Evolutionary conservation across 2,113 vertebrate genomes (phyloP).

Genomic region (Acrocephalus kingi): DNA sequence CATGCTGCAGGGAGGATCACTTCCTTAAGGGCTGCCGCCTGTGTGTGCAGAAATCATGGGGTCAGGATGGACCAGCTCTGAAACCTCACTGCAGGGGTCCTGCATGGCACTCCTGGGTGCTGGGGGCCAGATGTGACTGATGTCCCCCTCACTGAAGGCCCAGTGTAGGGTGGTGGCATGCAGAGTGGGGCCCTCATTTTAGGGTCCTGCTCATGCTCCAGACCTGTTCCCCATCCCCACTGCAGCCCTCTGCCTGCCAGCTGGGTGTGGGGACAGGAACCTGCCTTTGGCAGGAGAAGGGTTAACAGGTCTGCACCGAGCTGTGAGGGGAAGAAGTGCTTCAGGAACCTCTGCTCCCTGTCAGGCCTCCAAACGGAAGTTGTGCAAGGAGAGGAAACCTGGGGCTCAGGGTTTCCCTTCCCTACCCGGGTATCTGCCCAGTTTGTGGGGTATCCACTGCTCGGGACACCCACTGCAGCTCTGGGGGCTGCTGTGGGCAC

Average conservation of each 20-base stretch:
- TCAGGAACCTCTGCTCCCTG: conserved; percentile 12
- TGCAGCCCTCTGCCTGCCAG: background rate
- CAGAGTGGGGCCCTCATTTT: background rate
- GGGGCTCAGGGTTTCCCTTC: background rate
- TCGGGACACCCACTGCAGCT: accelerated
- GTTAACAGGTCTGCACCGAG: background rate
- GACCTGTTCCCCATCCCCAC: background rate
- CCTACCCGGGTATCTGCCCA: background rate
- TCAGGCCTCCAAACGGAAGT: conserved; percentile 34
- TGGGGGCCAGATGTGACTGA: background rate
- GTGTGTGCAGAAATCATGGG: accelerated
- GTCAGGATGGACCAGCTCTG: background rate
- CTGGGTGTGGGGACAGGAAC: background rate
- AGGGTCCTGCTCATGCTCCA: background rate
- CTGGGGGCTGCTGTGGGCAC: accelerated
- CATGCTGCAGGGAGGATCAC: accelerated
- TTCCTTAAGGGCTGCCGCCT: background rate
- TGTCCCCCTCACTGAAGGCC: background rate
- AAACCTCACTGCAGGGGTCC: background rate
- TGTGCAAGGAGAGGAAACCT: conserved; percentile 2
- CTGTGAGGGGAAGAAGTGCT: conserved; percentile 39
- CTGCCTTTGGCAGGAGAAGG: background rate
- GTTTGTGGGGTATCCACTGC: background rate
- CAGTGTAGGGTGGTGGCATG: background rate
- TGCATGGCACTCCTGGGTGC: accelerated